Base-by-base conservation (phyloP, 2,797 vertebrate genomes). In the Sebastes melanostomus region DNA sequence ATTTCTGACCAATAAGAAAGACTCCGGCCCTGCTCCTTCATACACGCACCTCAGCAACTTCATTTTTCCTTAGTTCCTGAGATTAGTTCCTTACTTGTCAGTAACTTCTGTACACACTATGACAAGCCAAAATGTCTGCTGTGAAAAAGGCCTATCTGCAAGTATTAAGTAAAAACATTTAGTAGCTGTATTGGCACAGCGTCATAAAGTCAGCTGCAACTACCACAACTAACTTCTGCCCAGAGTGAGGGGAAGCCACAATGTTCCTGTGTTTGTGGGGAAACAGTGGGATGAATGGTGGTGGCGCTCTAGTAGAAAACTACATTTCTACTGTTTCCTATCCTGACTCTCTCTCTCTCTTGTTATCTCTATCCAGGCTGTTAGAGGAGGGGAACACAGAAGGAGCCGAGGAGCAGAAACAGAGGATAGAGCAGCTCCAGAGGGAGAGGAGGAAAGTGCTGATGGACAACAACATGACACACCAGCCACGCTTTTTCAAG, bases 401-500 rank as follows among this genome's bases (percentile, higher is more conserved):
- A 36, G 97, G 92, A 80, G 98, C 98, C 5, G 98, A 99, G 93
- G 91, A 95, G 70, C 97, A 99, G 85, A 99, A 99, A 83, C 97
- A 98, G 92, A 96, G 97, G 87, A 96, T 99, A 0, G 98, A 99
- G 83, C 96, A 97, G 77, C 96, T 98, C 1, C 98, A 99, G 94
- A 96, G 98, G 82, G 97, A 98, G 66, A 95, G 97, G 86, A 96
- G 96, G 80, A 96, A 95, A 86, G 94, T 97, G 79, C 90, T 98
- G 50, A 96, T 97, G 87, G 98, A 98, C 80, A 98, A 97, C 86
- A 96, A 92, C 77, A 88, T 97, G 92, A 95, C 92, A 2, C 97
- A 99, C 90, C 96, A 97, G 66, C 97, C 98, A 1, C 93, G 95
- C 72, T 99, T 99, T 91, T 99, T 99, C 95, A 97, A 96, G 98